Percentiles rank a stretch among this genome's conserved stretches.
phyloP scores from a whole-genome alignment of 2,888 invertebrate genomes.

The Perizoma flavofasciatum region DNA sequence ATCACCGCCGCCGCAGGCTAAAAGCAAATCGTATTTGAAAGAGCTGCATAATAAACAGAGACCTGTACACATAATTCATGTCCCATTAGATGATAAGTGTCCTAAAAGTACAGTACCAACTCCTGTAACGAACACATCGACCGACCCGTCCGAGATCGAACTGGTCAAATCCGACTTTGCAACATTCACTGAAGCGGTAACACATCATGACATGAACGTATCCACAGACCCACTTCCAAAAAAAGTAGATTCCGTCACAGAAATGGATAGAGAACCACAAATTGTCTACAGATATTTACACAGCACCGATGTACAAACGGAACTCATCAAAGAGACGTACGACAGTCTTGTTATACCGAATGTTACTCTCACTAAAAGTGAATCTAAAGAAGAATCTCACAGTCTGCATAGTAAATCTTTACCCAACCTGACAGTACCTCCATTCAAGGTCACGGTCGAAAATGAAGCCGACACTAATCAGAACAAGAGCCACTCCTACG shows the following conservation, averaged over 20 bases:
- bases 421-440: constrained; percentile 56
- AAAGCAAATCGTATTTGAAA: constrained; percentile 43
- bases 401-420: constrained; percentile 52
- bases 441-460: constrained; percentile 45
- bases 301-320: constrained; percentile 47
- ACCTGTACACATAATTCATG: constrained; percentile 54
- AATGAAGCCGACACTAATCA: constrained; percentile 47
- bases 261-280: constrained; percentile 49
- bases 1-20: constrained; percentile 33
- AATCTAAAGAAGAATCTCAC: constrained; percentile 54
- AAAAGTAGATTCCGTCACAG: constrained; percentile 51
- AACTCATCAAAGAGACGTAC: constrained; percentile 52
- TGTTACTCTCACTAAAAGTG: constrained; percentile 63
- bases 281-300: constrained; percentile 44
- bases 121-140: constrained; percentile 1
- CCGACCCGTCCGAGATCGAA: constrained; percentile 22
- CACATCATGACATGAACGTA: constrained; percentile 48
- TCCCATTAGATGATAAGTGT: constrained; percentile 57
- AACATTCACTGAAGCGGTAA: constrained; percentile 44
- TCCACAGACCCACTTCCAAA: constrained; percentile 50
- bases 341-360: constrained; percentile 76
- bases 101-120: constrained; percentile 33
- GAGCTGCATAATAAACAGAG: constrained; percentile 49
- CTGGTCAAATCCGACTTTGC: constrained; percentile 39
- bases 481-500: constrained; percentile 59